Evolutionary conservation across 2,888 invertebrate species (phyloP).

Genomic region (Alentia gelatinosa): DNA sequence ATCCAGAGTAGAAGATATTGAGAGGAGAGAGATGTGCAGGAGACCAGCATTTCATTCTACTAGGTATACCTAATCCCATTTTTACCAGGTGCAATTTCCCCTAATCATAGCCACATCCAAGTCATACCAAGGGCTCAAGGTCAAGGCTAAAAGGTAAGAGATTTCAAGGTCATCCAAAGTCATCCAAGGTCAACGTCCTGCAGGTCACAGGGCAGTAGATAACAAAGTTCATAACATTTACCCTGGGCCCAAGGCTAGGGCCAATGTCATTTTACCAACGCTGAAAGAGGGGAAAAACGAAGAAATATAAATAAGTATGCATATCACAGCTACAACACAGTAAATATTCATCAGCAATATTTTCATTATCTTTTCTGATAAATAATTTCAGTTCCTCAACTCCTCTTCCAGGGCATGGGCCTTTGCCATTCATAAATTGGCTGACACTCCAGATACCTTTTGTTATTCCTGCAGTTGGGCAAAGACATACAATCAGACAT

Average conservation of each 20-base stretch:
- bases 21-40: neutral
- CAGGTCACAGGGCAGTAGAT: neutral
- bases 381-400: too few relatives aligned
- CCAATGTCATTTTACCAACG: slow-evolving; percentile 33
- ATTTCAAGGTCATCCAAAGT: slow-evolving; percentile 21
- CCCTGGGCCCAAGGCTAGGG: slow-evolving; percentile 46
- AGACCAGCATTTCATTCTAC: neutral
- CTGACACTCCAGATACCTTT: too few relatives aligned
- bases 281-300: slow-evolving; percentile 31
- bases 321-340: too few relatives aligned
- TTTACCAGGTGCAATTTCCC: neutral
- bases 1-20: too few relatives aligned
- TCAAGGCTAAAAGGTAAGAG: neutral
- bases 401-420: too few relatives aligned
- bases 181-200: slow-evolving; percentile 24
- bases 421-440: too few relatives aligned
- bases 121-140: slow-evolving; percentile 37
- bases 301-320: too few relatives aligned
- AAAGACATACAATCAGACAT: too few relatives aligned
- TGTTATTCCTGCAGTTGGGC: too few relatives aligned
- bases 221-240: slow-evolving; percentile 9
- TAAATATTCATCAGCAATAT: too few relatives aligned
- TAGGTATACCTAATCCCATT: neutral
- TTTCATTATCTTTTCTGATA: too few relatives aligned
- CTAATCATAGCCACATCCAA: slow-evolving; percentile 17